Base-by-base conservation (phyloP, 2,888 invertebrate species). In the Drosophila gaucha region DNA sequence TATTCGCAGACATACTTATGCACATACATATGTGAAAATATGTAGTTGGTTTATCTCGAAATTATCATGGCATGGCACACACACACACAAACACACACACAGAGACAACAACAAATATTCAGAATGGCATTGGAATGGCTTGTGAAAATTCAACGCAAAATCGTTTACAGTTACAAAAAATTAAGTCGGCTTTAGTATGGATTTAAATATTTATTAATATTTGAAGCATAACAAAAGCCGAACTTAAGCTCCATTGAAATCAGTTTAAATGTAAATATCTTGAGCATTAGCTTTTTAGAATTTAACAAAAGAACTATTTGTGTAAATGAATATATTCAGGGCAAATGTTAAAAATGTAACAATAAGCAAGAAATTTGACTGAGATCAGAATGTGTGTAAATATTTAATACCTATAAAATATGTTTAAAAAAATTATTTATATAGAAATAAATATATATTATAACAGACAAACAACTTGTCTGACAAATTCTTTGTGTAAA, bases 51-150 rank as follows among this genome's bases (percentile, higher is more conserved):
- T 67, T 67, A 67, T 67, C 44, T 54, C 38, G 28, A 55, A 78
- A 67, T 77, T 73, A 73, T 69, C 56, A 67, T 64, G 44, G 50
- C 68, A 68, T 35, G 39, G 22, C 59, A 9, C 10, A 44, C 16
- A 24, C 24, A 41, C 59, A 41, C 33, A 39, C 38, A 36, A 20
- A 38, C 24, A 41, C 12, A 3, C 22, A 18, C 47, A 6, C 20
- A 36, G 22, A 12, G 3, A 41, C 22, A 22, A 31, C n/a, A 1
- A 12, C 12, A 26, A 2, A 20, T 20, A 36, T 49, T 59, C 59
- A 64, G 47, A 58, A 58, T 31, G 35, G 12, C 58, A 41, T 65
- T 47, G 12, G 36, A 52, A 52, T 47, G 36, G 35, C 1, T 26
- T 41, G 22, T 18, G 22, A 36, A 59, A 43, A 50, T 35, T 41